These are phyloP conservation scores for Bactericera cockerelli DNA, from an alignment of 1,140 invertebrate genomes.

Conservation along the genomic window DNA sequence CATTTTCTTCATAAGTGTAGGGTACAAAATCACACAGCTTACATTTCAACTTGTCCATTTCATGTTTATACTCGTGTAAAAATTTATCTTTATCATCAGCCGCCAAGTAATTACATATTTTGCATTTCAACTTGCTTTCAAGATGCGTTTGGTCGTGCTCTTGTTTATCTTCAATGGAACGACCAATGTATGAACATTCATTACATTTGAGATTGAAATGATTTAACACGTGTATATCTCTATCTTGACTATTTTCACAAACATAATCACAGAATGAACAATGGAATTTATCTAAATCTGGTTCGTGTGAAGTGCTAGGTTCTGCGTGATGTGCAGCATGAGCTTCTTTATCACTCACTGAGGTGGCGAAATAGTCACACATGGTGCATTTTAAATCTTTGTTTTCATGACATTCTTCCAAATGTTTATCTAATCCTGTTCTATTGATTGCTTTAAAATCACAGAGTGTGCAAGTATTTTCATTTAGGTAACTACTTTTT, in stretches of 20 bases:
- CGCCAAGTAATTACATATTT: background rate
- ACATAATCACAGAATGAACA: background rate
- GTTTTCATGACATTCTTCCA: background rate
- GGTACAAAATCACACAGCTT: background rate
- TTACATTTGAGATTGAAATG: slow-evolving; percentile 3
- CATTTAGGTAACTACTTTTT: background rate
- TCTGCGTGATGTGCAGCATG: background rate
- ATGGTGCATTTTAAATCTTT: slow-evolving; percentile 1
- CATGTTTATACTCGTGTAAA: background rate
- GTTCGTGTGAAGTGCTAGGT: background rate
- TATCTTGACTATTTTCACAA: background rate
- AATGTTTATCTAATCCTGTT: background rate
- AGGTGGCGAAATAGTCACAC: background rate
- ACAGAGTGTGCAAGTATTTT: background rate
- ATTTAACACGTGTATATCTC: slow-evolving; percentile 5
- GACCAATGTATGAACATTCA: background rate
- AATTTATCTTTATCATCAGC: slow-evolving; percentile 1
- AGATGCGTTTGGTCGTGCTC: background rate
- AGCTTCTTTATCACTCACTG: background rate
- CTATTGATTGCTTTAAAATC: background rate
- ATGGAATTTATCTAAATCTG: background rate
- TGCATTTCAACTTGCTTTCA: background rate
- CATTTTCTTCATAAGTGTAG: background rate
- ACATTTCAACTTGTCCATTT: slow-evolving; percentile 4
- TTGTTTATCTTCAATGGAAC: slow-evolving; percentile 3